Conservation (phyloP, 2,888 invertebrate species). For the Amphimallon solstitiale region DNA sequence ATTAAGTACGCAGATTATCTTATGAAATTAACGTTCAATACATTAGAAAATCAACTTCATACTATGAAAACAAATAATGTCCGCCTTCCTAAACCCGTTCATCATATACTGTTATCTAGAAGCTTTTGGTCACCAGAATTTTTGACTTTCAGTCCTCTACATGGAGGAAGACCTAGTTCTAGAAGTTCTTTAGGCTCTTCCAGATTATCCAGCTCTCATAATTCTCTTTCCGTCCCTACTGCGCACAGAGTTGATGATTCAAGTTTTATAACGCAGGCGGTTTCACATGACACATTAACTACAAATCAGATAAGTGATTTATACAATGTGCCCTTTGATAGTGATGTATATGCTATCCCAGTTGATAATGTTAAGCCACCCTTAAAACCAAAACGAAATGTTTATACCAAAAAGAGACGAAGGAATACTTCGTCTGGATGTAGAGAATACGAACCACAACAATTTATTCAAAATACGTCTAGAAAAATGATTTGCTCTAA, state of each 20-base stretch:
- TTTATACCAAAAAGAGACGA: slow-evolving; percentile 60
- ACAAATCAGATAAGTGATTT: slow-evolving; percentile 84
- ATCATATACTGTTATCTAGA: slow-evolving; percentile 47
- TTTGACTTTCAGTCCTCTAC: slow-evolving; percentile 71
- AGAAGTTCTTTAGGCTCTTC: slow-evolving; percentile 80
- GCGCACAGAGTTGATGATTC: slow-evolving; percentile 84
- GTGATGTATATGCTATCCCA: slow-evolving; percentile 88
- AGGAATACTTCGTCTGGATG: slow-evolving; percentile 66
- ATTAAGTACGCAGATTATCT: slow-evolving; percentile 33
- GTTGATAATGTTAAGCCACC: slow-evolving; percentile 80
- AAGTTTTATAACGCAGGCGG: slow-evolving; percentile 87
- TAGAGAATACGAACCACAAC: slow-evolving; percentile 56
- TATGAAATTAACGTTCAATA: slow-evolving; percentile 19
- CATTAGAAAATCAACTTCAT: slow-evolving; percentile 14
- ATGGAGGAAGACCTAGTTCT: slow-evolving; percentile 73
- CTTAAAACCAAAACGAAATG: slow-evolving; percentile 63
- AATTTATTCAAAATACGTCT: slow-evolving; percentile 42
- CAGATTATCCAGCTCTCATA: slow-evolving; percentile 86
- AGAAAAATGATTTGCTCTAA: slow-evolving; percentile 35
- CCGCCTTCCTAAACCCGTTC: slow-evolving; percentile 24
- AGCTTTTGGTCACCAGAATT: slow-evolving; percentile 69
- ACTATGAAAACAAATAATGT: slow-evolving; percentile 7
- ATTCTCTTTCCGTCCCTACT: slow-evolving; percentile 76
- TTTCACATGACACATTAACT: slow-evolving; percentile 83
- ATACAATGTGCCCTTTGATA: slow-evolving; percentile 89